phyloP scores from a whole-genome alignment of 2,113 vertebrate species.

The Lycocorax pyrrhopterus region DNA sequence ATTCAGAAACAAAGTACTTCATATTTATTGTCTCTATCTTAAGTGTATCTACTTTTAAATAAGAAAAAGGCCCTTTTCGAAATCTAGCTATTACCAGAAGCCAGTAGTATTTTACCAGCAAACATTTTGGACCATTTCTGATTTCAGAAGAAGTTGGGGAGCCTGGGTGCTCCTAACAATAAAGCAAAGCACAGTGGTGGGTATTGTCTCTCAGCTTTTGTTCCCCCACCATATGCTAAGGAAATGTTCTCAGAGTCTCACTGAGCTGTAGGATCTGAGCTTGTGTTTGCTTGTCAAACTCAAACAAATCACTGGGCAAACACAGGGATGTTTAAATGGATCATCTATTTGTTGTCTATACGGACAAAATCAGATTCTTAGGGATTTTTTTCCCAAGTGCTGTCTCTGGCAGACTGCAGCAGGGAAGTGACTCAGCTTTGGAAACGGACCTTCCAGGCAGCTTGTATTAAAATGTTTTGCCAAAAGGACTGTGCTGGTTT shows the following conservation, averaged over 20 bases:
- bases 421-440: slow-evolving; percentile 58
- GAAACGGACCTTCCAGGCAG: slow-evolving; percentile 22
- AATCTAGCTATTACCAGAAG: slow-evolving; percentile 2
- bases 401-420: neutral
- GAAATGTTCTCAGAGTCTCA: neutral
- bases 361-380: neutral
- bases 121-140: neutral
- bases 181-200: neutral
- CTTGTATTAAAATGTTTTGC: slow-evolving; percentile 20
- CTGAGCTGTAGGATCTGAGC: neutral
- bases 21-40: neutral
- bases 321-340: neutral
- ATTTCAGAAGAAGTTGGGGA: slow-evolving; percentile 34
- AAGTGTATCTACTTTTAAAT: neutral
- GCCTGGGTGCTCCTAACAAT: neutral
- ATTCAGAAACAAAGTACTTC: neutral
- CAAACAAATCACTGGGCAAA: neutral
- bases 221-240: slow-evolving; percentile 14
- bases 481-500: slow-evolving; percentile 16
- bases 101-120: neutral
- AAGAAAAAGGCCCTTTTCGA: neutral
- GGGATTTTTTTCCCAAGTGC: neutral
- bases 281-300: neutral
- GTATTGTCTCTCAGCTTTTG: slow-evolving; percentile 53
- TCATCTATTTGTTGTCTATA: neutral